Percentiles rank a stretch among this genome's conserved stretches.
These are phyloP conservation scores for Megalurothrips usitatus DNA, from an alignment of 2,888 invertebrate species.

Conservation along the genomic window DNA sequence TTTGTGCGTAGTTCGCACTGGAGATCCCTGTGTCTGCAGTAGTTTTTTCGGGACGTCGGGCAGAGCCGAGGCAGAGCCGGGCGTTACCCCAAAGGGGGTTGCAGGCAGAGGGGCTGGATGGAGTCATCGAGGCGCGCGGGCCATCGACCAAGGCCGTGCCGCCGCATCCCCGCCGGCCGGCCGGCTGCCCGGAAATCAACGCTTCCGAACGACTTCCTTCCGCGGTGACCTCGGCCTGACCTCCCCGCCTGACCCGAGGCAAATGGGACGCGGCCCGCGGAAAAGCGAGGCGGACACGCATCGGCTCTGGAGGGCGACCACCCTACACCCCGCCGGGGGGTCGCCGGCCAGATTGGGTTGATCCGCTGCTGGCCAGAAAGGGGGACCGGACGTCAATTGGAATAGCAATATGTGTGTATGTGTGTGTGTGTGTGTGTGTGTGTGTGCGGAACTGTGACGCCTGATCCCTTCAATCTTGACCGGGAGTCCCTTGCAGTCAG, in stretches of 20 bases:
- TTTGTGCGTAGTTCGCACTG: no score
- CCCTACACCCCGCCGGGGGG: no score
- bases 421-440: no score
- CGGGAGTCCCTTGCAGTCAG: no score
- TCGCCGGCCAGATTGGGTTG: not conserved
- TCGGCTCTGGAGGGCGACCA: no score
- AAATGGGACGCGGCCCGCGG: not conserved
- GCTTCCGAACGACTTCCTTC: conserved; percentile 13
- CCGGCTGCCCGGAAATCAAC: not conserved
- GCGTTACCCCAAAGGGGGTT: no score
- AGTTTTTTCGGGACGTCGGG: no score
- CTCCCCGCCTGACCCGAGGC: not conserved
- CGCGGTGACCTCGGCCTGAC: not conserved
- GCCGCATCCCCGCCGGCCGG: not conserved
- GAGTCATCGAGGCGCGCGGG: no score
- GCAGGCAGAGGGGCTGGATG: no score
- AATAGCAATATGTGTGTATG: not conserved
- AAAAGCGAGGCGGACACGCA: no score
- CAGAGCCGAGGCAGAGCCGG: no score
- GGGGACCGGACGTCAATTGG: not conserved
- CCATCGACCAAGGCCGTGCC: not conserved
- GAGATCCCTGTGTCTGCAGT: no score
- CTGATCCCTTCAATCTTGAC: not conserved
- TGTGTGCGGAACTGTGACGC: not conserved
- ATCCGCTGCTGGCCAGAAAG: not conserved